Evolutionary conservation across 2,113 vertebrate species (phyloP), one percentile per base, ranked within the genome.

Genomic region (Dasyprocta punctata): DNA sequence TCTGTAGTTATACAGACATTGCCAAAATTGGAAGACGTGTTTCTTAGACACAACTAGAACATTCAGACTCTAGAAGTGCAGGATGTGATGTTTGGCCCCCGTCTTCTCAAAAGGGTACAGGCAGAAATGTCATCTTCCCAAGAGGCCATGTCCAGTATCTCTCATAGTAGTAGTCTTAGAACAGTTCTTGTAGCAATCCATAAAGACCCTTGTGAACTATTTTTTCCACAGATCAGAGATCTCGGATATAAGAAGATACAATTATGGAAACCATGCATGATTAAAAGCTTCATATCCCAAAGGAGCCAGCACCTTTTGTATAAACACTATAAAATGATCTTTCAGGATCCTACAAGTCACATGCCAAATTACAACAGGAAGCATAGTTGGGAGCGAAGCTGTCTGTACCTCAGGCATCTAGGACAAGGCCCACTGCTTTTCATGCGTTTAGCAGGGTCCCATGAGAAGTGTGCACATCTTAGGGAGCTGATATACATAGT

Each of bases 101-200:
- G 2, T 33, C 5, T 38, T 24, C 17, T 16, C 22, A 26, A 71
- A 89, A 84, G 0, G 19, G 30, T 87, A 26, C 20, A 41, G 5
- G 6, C 10, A 12, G 58, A 13, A 78, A 49, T 7, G 0, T 82
- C 2, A 38, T 4, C 22, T 41, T 61, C 0, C 36, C 56, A 36
- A 17, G 9, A 38, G 28, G 33, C 8, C 3, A 22, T 2, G 3
- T 19, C 5, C 3, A 1, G 0, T 71, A 4, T 12, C 83, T 8
- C 17, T 77, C 24, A 91, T 30, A 52, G 12, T 10, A 47, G 44
- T 14, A 84, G 1, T 16, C 1, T 71, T 73, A 20, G 5, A 41
- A 11, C 9, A 58, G 28, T 81, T 83, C 7, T 67, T 67, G 0
- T 36, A 60, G 33, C 0, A 61, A 38, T 44, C 14, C 54, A 61